Conservation (phyloP, 53 echinoderm and acorn worm genomes). For the Holothuria scabra region DNA sequence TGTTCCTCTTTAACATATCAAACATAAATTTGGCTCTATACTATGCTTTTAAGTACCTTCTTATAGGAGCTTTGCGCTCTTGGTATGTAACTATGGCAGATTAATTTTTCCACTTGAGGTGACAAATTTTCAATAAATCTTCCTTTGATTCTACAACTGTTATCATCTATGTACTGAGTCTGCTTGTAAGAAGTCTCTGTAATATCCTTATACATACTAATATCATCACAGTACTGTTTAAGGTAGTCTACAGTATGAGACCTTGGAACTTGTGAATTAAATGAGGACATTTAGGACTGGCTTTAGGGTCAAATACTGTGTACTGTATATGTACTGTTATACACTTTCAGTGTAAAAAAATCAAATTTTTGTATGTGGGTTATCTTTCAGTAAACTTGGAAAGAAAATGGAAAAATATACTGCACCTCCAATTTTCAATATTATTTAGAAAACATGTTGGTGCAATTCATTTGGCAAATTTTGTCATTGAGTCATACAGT, state of each 20-base stretch:
- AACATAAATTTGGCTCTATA: too few species aligned
- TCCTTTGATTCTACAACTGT: constrained; percentile 41
- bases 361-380: not conserved
- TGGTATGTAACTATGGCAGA: constrained; percentile 52
- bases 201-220: too few species aligned
- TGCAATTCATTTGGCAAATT: too few species aligned
- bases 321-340: too few species aligned
- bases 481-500: too few species aligned
- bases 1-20: too few species aligned
- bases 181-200: constrained; percentile 53
- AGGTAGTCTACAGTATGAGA: constrained; percentile 45
- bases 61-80: constrained; percentile 55
- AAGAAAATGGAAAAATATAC: not conserved
- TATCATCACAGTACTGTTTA: constrained; percentile 44
- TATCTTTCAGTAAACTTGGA: constrained; percentile 3
- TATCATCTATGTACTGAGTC: constrained; percentile 37
- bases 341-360: too few species aligned
- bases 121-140: constrained; percentile 53
- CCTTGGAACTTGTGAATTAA: not conserved
- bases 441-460: too few species aligned
- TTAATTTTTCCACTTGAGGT: constrained; percentile 49
- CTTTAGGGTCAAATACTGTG: too few species aligned
- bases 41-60: constrained; percentile 57
- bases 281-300: too few species aligned
- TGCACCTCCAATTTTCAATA: constrained; percentile 2